phyloP scores from a whole-genome alignment of 2,888 invertebrate genomes.

The Drosophila heteroneura region DNA sequence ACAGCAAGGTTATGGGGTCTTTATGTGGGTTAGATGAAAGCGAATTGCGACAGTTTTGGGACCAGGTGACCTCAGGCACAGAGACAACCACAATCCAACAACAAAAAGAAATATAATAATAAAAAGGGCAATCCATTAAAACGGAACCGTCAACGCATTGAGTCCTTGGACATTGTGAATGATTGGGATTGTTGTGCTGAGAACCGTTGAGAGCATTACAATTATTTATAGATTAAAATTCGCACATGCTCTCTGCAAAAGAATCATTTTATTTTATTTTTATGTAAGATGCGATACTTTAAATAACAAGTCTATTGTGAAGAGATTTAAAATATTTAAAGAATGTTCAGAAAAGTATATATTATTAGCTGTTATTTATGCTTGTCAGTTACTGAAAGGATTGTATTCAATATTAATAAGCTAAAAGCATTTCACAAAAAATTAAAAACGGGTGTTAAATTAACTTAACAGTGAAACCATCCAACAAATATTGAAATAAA shows the following conservation, averaged over 20 bases:
- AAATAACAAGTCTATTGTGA: conserved; percentile 3
- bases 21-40: conserved; percentile 47
- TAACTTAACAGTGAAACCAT: not conserved
- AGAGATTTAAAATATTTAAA: not conserved
- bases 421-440: not conserved
- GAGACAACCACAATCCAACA: conserved; percentile 39
- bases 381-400: not conserved
- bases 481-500: not conserved
- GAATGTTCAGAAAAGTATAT: not conserved
- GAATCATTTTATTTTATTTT: conserved; percentile 6
- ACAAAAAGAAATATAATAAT: not conserved
- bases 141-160: conserved; percentile 38
- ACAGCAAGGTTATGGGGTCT: conserved; percentile 11
- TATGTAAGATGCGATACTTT: not conserved
- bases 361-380: not conserved
- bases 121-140: conserved; percentile 70
- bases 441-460: not conserved
- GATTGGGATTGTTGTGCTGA: conserved; percentile 38
- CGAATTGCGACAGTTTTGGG: conserved; percentile 56
- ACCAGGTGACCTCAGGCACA: conserved; percentile 63
- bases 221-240: conserved; percentile 50
- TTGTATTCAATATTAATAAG: not conserved
- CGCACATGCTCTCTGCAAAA: not conserved
- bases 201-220: conserved; percentile 36
- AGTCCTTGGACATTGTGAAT: conserved; percentile 23